A percentile compares a stretch with the other conserved stretches of the same genome.
These are phyloP conservation scores for Spodoptera littoralis DNA, from an alignment of 2,888 invertebrate species.

Conservation along the genomic window DNA sequence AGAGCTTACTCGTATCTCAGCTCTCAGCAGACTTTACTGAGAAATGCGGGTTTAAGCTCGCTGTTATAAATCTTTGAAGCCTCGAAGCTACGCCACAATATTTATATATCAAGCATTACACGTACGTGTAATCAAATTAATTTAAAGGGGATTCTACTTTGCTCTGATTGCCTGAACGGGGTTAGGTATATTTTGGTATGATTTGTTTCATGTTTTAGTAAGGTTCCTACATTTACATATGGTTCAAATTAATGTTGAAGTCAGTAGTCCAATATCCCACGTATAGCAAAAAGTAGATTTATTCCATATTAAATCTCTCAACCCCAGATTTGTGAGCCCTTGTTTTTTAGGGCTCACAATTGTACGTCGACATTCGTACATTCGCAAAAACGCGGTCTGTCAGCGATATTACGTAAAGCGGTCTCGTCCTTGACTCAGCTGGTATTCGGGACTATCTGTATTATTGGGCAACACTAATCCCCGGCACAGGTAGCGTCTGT, in stretches of 20 bases:
- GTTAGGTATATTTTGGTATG: too few species aligned
- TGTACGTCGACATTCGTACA: constrained; percentile 2
- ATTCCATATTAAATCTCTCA: constrained; percentile 10
- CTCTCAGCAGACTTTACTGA: constrained; percentile 15
- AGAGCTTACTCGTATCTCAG: constrained; percentile 26
- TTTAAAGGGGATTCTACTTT: too few species aligned
- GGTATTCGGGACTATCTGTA: constrained; percentile 25
- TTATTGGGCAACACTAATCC: constrained; percentile 43
- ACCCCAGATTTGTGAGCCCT: constrained; percentile 14
- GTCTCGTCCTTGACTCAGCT: constrained; percentile 28
- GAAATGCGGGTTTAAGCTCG: constrained; percentile 22
- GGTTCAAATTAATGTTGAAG: too few species aligned
- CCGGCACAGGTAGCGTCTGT: constrained; percentile 5
- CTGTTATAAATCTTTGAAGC: constrained; percentile 28
- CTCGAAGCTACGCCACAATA: constrained; percentile 1
- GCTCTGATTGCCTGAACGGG: too few species aligned
- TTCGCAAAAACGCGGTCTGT: constrained; percentile 35
- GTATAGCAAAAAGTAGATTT: neutral
- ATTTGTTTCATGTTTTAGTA: too few species aligned
- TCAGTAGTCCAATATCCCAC: neutral
- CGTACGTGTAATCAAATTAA: too few species aligned
- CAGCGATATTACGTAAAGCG: constrained; percentile 35
- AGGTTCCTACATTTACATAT: too few species aligned
- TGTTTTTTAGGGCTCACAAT: constrained; percentile 37
- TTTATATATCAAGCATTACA: too few species aligned